These are phyloP conservation scores for Trissolcus basalis DNA, from an alignment of 1,140 invertebrate genomes.

Conservation along the genomic window DNA sequence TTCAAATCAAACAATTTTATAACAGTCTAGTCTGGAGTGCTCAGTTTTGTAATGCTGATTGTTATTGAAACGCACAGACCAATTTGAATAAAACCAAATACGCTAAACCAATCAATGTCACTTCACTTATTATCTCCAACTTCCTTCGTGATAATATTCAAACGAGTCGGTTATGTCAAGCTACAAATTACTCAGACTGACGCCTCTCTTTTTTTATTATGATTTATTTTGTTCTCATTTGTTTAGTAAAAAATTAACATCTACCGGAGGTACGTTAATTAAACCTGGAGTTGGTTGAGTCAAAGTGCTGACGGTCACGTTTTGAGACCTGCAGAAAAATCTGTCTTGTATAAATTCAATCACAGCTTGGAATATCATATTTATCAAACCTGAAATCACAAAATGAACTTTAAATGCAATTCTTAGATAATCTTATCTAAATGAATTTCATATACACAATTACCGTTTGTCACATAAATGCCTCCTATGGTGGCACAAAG, in stretches of 20 bases:
- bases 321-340: background rate
- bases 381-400: conserved; percentile 24
- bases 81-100: conserved; percentile 44
- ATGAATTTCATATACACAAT: conserved; percentile 31
- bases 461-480: conserved; percentile 90
- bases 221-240: conserved; percentile 22
- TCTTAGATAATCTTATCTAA: background rate
- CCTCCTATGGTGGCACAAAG: conserved; percentile 93
- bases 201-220: background rate
- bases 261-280: conserved; percentile 15
- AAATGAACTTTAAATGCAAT: conserved; percentile 2
- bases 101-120: conserved; percentile 27
- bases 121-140: conserved; percentile 20
- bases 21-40: conserved; percentile 32
- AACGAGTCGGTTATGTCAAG: conserved; percentile 13
- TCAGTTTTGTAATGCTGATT: conserved; percentile 27
- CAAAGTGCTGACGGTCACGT: background rate
- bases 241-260: conserved; percentile 29
- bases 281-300: background rate
- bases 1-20: conserved; percentile 14
- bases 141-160: conserved; percentile 3
- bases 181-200: conserved; percentile 9
- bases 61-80: conserved; percentile 34
- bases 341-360: conserved; percentile 14
- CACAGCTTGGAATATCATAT: conserved; percentile 12